Evolutionary conservation across 2,797 vertebrate genomes (phyloP).

Genomic region (Pristis pectinata): DNA sequence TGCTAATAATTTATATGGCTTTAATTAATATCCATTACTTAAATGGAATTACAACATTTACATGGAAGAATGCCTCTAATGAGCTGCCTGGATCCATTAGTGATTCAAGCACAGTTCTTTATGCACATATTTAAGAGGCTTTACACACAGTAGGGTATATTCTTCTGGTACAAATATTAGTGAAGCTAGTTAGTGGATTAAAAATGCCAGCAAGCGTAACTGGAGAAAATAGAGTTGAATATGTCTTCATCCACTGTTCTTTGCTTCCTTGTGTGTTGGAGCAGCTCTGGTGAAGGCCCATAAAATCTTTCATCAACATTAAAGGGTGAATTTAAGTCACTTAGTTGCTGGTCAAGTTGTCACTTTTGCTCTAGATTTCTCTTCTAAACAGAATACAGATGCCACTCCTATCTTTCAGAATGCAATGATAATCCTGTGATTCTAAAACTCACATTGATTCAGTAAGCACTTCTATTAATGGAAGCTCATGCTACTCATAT

Average conservation of each 20-base stretch:
- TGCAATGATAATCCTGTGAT: not conserved
- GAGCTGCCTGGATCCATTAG: not conserved
- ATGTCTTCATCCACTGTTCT: not conserved
- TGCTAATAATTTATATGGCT: not conserved
- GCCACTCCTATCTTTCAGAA: not conserved
- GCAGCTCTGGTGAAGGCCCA: not conserved
- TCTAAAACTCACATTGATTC: not conserved
- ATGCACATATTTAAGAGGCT: not conserved
- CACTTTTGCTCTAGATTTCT: not conserved
- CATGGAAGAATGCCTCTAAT: not conserved
- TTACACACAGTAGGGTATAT: not conserved
- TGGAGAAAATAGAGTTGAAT: not conserved
- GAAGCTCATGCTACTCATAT: not conserved
- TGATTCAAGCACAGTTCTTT: not conserved
- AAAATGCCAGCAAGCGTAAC: not conserved
- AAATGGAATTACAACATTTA: not conserved
- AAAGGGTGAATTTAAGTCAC: not conserved
- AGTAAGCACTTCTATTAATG: not conserved
- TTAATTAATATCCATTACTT: not conserved
- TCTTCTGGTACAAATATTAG: not conserved
- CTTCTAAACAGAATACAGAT: not conserved
- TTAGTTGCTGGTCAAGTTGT: not conserved
- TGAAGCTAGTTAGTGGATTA: not conserved
- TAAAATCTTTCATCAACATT: not conserved
- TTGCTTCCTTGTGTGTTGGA: not conserved